These are phyloP conservation scores for Ptilonorhynchus violaceus DNA, from an alignment of 2,113 vertebrate genomes.

Conservation along the genomic window DNA sequence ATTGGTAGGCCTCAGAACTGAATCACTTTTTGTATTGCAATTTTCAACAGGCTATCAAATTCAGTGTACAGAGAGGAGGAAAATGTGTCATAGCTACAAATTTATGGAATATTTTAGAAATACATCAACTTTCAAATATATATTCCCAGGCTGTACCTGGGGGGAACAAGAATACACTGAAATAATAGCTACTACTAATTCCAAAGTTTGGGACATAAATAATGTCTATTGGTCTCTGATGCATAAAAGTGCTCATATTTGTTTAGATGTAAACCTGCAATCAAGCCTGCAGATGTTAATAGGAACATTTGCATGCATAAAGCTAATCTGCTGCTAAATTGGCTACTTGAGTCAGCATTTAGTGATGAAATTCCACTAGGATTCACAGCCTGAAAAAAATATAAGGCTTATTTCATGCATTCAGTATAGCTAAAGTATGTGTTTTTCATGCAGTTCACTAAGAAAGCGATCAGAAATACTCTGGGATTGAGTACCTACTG, in stretches of 20 bases:
- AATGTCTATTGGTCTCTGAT: neutral
- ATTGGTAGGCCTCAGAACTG: neutral
- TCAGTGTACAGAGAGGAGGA: neutral
- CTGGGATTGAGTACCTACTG: neutral
- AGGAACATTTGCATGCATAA: neutral
- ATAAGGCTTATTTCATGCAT: neutral
- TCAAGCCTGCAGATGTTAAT: neutral
- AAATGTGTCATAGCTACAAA: neutral
- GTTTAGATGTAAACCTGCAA: conserved; percentile 3
- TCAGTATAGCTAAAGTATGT: neutral
- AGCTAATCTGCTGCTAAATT: neutral
- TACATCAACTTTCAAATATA: neutral
- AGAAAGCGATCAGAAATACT: neutral
- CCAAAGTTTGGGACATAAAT: neutral
- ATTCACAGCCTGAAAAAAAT: neutral
- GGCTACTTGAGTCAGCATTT: neutral
- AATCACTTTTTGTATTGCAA: neutral
- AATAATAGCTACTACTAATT: neutral
- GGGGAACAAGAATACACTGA: neutral
- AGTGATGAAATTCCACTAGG: neutral
- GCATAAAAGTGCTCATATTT: neutral
- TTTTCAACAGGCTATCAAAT: neutral
- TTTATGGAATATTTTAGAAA: neutral
- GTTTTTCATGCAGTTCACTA: neutral
- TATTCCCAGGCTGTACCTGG: neutral